Base-by-base conservation (phyloP, 2,113 vertebrate species). In the Callipepla squamata region DNA sequence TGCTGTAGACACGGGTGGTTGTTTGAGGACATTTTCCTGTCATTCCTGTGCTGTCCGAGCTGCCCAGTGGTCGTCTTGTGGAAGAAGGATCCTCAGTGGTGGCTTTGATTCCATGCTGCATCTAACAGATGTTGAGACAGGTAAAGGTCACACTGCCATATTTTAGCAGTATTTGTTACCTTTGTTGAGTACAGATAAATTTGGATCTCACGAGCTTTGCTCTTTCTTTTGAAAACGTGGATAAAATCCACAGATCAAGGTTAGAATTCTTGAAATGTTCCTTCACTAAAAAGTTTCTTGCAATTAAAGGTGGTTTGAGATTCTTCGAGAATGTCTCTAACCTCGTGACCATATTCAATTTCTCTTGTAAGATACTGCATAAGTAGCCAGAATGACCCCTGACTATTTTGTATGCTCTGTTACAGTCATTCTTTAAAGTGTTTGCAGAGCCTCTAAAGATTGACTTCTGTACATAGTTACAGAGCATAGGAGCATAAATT, bases 111-210 rank as follows among this genome's bases (percentile, higher is more conserved):
- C 98, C 30, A 96, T 93, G n/a, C 93, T 98, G 66, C 97, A 96
- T 93, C 92, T 99, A 77, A 99, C 98, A 23, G 99, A 99, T 80
- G 97, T 98, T 10, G 98, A 99, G 97, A 99, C 99, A 92, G 98
- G 99, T 99, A 95, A 98, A 72, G 48, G 7, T 63, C 36, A 6
- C 3, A 47, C 38, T 10, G 17, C 4, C 63, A 45, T 11, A 22
- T 67, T 59, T 4, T 7, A 63, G 36, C 17, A 21, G 32, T 77
- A 2, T 45, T 66, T 65, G 21, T 34, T 19, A 53, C 21, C 32
- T 83, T 78, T 58, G 23, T 26, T 36, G 14, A 66, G 48, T 38
- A 15, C 22, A 32, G 32, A 8, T 47, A 55, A 22, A 26, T 36
- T 80, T 62, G 67, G 36, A 47, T 72, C 19, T 90, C 2, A 0